Evolutionary conservation across 2,113 vertebrate genomes (phyloP), one percentile per base, ranked within the genome.

Genomic region (Spea bombifrons): DNA sequence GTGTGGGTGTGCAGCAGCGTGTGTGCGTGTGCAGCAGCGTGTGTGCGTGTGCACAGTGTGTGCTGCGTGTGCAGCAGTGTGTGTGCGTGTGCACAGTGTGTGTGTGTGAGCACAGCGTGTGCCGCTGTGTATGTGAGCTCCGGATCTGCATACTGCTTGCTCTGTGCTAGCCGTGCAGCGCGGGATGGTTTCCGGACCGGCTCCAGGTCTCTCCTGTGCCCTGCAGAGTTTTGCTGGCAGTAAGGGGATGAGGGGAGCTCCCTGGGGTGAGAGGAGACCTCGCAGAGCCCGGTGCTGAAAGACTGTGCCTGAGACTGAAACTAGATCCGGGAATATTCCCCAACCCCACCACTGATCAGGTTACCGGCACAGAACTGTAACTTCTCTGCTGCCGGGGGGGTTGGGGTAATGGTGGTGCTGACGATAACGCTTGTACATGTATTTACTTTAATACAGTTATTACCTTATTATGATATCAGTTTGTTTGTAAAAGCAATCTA

Each of bases 201-300:
- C 77, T 73, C 77, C 77, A 66, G 70, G 48, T 79, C 71, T 73
- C 61, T 63, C 63, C 63, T 73, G 30, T 79, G 70, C 70, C 77
- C 77, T 73, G 70, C 77, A 66, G 77, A 72, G 77, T 79, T 66
- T 73, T 72, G 70, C 71, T 80, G 77, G 71, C 77, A 79, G 77
- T 67, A 43, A 47, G 30, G 77, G 71, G 50, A 67, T 80, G 71
- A 80, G 70, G 77, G 68, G 48, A 79, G 71, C 49, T 80, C 77
- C 77, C 77, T 73, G 63, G 77, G 64, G 77, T 73, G 63, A n/a
- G 71, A 68, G 63, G 45, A 80, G 77, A 80, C 77, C 77, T 80
- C 49, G 53, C 43, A 67, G 71, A 73, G 71, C 63, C 71, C 50
- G 73, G 77, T 73, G 77, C 77, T 80, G 77, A 80, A 73, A 80